Evolutionary conservation across 2,113 vertebrate species (phyloP), one percentile per base, ranked within the genome.

Genomic region (Marcusenius ussheri): DNA sequence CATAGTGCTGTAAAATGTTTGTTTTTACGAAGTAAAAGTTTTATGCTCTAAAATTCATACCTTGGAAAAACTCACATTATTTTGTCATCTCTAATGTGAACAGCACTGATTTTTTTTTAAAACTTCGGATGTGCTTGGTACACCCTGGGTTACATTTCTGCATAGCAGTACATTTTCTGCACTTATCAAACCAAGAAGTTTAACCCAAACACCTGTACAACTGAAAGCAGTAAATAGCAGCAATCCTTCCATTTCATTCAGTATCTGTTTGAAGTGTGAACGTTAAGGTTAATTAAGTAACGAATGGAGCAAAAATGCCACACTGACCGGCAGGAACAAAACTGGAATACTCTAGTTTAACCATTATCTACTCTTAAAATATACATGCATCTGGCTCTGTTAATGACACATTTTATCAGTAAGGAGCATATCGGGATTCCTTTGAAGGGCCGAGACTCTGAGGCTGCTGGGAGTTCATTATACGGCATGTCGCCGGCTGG

Each of bases 401-500:
- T 53, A 87, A 31, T 87, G 35, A 87, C 53, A 87, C 15, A 42
- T 84, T 84, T 84, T 87, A 53, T 39, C 15, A 3, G n/a, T 9
- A 35, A 56, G 85, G 85, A 53, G 35, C 13, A 6, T 86, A 47
- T 35, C 3, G 24, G 45, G 9, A 35, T 51, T 87, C 83, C 83
- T 84, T 50, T 70, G 66, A 66, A 89, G 62, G 58, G 21, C 45
- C 24, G 24, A 84, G 84, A 90, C 10, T 45, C 83, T 11, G 21
- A 42, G 56, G 89, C 70, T 56, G 51, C 66, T 56, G 58, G 88
- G 49, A 47, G 42, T 83, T 85, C 80, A 90, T 85, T 90, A 90
- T 49, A 58, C 7, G 66, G 84, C 21, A 74, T 91, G 50, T 91
- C 80, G 89, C 83, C 90, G 35, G 2, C 66, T 13, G 56, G 56